Evolutionary conservation across 2,888 invertebrate genomes (phyloP).

Genomic region (Syrista parreyssii): DNA sequence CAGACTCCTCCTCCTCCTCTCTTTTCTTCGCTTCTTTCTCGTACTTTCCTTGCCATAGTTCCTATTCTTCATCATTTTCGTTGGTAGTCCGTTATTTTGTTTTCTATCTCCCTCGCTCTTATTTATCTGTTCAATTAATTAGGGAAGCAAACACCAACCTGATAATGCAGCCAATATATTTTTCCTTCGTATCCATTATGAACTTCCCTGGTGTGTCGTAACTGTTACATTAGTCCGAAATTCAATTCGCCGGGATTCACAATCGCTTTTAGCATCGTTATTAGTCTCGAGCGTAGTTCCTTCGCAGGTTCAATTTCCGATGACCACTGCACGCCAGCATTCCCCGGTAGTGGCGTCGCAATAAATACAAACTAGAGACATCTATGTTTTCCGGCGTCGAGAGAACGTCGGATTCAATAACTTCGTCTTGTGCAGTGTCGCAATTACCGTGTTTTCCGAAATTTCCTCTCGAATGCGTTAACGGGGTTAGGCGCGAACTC

Average conservation of each 20-base stretch:
- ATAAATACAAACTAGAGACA: not conserved
- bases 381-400: not conserved
- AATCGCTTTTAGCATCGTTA: not conserved
- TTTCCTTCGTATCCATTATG: not conserved
- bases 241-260: not conserved
- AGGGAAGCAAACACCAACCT: not conserved
- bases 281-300: not conserved
- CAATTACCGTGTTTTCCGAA: not conserved
- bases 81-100: not conserved
- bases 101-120: not conserved
- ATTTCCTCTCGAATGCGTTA: not conserved
- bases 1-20: not conserved
- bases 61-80: not conserved
- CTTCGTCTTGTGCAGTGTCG: not conserved
- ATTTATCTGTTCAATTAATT: not conserved
- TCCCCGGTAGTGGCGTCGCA: not conserved
- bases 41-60: not conserved
- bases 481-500: not conserved
- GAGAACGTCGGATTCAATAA: not conserved
- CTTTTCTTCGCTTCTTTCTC: not conserved
- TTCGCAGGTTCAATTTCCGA: not conserved
- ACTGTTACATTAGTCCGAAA: not conserved
- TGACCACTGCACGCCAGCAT: not conserved
- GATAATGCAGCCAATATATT: not conserved
- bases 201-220: not conserved